A percentile compares a stretch with the other conserved stretches of the same genome.
These are phyloP conservation scores for Thalassarche chlororhynchos DNA, from an alignment of 2,113 vertebrate genomes.

Conservation along the genomic window DNA sequence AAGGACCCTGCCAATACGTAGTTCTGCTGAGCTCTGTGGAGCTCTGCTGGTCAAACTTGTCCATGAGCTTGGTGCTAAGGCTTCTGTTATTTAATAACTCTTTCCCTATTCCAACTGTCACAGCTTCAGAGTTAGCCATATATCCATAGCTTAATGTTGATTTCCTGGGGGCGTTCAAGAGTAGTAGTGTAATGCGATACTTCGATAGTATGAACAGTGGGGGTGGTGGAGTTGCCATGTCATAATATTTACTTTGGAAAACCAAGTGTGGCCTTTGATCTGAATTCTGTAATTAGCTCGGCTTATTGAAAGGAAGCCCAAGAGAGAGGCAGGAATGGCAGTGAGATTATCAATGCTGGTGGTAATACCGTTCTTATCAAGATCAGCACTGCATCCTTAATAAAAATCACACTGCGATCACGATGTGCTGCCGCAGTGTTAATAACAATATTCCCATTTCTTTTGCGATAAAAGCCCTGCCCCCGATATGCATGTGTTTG, in stretches of 20 bases:
- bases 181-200: not conserved
- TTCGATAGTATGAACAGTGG: not conserved
- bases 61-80: not conserved
- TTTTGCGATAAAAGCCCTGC: not conserved
- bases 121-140: not conserved
- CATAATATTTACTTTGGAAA: conserved; percentile 47
- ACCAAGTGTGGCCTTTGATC: conserved; percentile 32
- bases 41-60: not conserved
- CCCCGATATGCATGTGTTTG: not conserved
- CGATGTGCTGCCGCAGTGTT: not conserved
- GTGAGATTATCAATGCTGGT: not conserved
- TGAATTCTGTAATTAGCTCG: not conserved
- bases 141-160: not conserved
- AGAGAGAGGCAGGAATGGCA: not conserved
- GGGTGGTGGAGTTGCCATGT: conserved; percentile 17
- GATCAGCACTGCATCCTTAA: not conserved
- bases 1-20: not conserved
- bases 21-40: not conserved
- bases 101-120: not conserved
- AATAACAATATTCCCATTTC: not conserved
- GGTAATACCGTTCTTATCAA: not conserved
- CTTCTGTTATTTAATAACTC: not conserved
- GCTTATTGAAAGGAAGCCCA: not conserved
- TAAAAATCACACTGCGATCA: not conserved
- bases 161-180: conserved; percentile 2